Evolutionary conservation across 2,888 invertebrate genomes (phyloP), one percentile per base, ranked within the genome.

Genomic region (Tillus elongatus): DNA sequence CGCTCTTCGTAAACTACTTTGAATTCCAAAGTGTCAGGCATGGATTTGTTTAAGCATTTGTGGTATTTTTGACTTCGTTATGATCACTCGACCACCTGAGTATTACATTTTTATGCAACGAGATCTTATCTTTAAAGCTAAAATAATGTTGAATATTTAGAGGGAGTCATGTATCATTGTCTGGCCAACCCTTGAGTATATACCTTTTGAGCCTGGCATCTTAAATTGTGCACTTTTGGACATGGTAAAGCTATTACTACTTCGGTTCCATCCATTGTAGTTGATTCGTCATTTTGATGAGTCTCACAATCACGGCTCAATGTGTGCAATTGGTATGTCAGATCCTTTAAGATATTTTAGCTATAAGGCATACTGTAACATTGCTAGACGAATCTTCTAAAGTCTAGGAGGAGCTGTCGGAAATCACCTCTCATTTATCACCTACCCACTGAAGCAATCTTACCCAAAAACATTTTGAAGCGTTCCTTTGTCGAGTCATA

Each of bases 211-310:
- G 6, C 9, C 9, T 9, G 24, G 6, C 24, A 19, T 8, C 9
- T 19, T 9, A 9, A 9, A 19, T 19, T 19, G 24, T 19, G 24
- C 24, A 6, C 6, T 19, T 8, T 19, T 9, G 6, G 12, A 31
- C 32, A 31, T 31, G 4, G 35, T 35, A 35, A 13, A 27, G 15
- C 3, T 3, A 35, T 3, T 35, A 13, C 26, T 10, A 35, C 35
- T 29, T 35, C n/a, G n/a, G n/a, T 30, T 35, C 27, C 35, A 9
- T 35, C 35, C 15, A n/a, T n/a, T n/a, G n/a, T n/a, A n/a, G n/a
- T n/a, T n/a, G n/a, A n/a, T n/a, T 4, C 12, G 10, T 35, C 4
- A 12, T 35, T 13, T 28, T 35, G 12, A 12, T 3, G 9, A 4
- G 26, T 15, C 24, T 26, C 4, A 10, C 35, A 35, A 27, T 35